These are phyloP conservation scores for Epicauta chinensis DNA, from an alignment of 1,140 invertebrate genomes.

Conservation along the genomic window DNA sequence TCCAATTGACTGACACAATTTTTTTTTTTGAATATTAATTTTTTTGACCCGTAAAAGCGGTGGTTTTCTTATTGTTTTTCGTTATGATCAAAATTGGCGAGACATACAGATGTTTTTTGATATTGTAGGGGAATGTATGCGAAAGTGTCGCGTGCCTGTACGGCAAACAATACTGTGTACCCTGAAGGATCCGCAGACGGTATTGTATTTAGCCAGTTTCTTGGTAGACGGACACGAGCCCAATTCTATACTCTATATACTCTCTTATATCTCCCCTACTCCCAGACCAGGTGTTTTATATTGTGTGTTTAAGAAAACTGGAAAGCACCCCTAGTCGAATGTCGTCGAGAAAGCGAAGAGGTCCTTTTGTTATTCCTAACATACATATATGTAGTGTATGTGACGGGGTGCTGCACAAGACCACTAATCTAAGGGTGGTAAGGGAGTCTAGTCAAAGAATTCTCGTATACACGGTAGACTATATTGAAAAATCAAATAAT, in stretches of 20 bases:
- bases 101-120: conserved; percentile 13
- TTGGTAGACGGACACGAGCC: conserved; percentile 18
- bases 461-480: too few species aligned
- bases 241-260: neutral
- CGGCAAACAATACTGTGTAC: conserved; percentile 13
- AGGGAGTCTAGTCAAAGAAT: conserved; percentile 1
- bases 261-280: too few species aligned
- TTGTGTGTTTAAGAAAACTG: conserved; percentile 5
- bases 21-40: too few species aligned
- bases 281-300: conserved; percentile 13
- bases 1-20: too few species aligned
- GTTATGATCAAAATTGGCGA: conserved; percentile 1
- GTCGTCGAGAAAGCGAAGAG: neutral
- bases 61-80: too few species aligned
- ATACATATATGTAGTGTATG: too few species aligned
- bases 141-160: conserved; percentile 11
- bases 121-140: too few species aligned
- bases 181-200: conserved; percentile 19
- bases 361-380: conserved; percentile 4
- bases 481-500: too few species aligned
- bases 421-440: conserved; percentile 16
- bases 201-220: conserved; percentile 21
- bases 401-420: conserved; percentile 7
- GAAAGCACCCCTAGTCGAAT: conserved; percentile 5
- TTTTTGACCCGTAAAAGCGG: too few species aligned